Evolutionary conservation across 1,140 invertebrate genomes (phyloP), one percentile per base, ranked within the genome.

Genomic region (Phymorhynchus buccinoides): DNA sequence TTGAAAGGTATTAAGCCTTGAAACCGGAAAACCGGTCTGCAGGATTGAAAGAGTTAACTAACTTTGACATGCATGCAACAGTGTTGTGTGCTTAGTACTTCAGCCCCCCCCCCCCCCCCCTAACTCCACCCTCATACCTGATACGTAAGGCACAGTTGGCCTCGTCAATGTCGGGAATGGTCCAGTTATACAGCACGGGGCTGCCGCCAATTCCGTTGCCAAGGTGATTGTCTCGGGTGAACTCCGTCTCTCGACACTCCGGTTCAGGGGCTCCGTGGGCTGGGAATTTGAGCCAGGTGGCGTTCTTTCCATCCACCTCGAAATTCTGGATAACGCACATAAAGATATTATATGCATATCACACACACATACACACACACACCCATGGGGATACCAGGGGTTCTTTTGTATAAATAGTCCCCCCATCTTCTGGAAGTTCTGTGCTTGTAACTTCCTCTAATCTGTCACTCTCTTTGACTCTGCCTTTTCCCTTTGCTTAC

Each of bases 181-280:
- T 93, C 93, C 93, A 93, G 88, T 93, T 93, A 82, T 88, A 93
- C 81, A 89, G 62, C 39, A 86, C 87, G 1, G 92, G 89, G 48
- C 92, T 83, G 39, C 92, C 92, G 86, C 90, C 90, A 16, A 91
- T 48, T 4, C 90, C 91, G 85, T 93, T 93, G 62, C 93, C 93
- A 35, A 93, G 90, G 86, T 94, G 91, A 88, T 94, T 94, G 86
- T 94, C 93, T 73, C 93, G 83, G 16, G 90, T 89, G 77, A 89
- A 92, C 83, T 92, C 88, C 4, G 92, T 91, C 84, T 93, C 92
- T 39, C 89, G 71, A 83, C 93, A 94, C n/a, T 89, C 90, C 41
- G 93, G 93, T 32, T 89, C 83, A 56, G 89, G 85, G 37, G 92
- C 83, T 56, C 91, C 92, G 89, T 93, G 92, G 77, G 90, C 83